Conservation (phyloP, 2,797 vertebrate species). For the Semaprochilodus insignis region DNA sequence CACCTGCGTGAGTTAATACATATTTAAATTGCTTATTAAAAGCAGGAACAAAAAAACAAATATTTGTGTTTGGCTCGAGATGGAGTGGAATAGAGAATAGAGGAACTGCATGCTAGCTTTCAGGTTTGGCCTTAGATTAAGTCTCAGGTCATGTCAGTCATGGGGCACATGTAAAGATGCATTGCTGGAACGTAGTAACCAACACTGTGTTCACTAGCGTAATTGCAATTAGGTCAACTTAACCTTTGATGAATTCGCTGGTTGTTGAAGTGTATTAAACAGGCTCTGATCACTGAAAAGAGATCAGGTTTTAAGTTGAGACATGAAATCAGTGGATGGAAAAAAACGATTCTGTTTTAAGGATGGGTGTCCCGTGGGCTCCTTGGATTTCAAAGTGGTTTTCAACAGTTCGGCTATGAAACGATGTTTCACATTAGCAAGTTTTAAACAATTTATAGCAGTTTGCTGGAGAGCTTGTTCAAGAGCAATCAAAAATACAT, state of each 20-base stretch:
- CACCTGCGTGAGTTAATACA: slow-evolving; percentile 55
- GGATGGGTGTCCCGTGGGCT: not conserved
- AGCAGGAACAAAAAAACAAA: slow-evolving; percentile 40
- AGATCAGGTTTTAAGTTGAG: not conserved
- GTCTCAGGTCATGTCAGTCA: slow-evolving; percentile 15
- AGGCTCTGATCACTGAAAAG: not conserved
- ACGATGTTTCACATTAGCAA: slow-evolving; percentile 41
- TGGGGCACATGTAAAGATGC: not conserved
- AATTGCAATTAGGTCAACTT: not conserved
- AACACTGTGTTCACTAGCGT: not conserved
- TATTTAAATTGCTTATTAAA: slow-evolving; percentile 62
- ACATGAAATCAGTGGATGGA: not conserved
- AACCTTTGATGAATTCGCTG: not conserved
- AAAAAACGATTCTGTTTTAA: not conserved
- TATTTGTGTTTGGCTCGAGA: slow-evolving; percentile 34
- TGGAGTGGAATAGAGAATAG: slow-evolving; percentile 26
- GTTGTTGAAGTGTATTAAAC: not conserved
- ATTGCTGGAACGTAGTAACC: slow-evolving; percentile 2
- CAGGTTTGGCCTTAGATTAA: slow-evolving; percentile 19
- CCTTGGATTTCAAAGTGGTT: slow-evolving; percentile 24
- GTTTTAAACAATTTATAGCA: slow-evolving; percentile 46
- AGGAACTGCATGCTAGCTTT: slow-evolving; percentile 10
- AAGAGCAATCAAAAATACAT: slow-evolving; percentile 50
- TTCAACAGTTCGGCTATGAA: slow-evolving; percentile 24
- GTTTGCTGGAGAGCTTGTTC: slow-evolving; percentile 41